Evolutionary conservation across 2,797 vertebrate genomes (phyloP).

Genomic region (Phrynocephalus forsythii): DNA sequence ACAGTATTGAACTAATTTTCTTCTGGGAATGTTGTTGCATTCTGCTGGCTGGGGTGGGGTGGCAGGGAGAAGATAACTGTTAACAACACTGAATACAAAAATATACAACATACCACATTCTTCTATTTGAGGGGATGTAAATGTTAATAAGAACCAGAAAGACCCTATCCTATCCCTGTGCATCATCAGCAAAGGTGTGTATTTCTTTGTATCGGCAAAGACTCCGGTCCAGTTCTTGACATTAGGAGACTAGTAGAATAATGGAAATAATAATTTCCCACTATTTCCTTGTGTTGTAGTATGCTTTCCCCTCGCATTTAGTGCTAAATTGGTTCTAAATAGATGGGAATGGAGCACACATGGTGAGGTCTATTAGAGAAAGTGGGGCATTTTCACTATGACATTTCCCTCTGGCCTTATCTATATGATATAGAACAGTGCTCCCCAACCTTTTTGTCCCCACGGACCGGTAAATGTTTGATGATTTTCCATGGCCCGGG

Average conservation of each 20-base stretch:
- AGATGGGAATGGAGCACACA: not conserved
- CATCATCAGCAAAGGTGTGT: not conserved
- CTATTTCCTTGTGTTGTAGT: not conserved
- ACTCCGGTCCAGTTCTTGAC: constrained; percentile 2
- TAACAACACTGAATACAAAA: not conserved
- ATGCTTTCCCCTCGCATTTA: not conserved
- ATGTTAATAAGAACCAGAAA: not conserved
- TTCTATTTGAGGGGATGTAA: not conserved
- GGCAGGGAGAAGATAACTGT: not conserved
- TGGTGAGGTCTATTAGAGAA: not conserved
- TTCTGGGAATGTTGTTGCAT: constrained; percentile 35
- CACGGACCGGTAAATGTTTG: too few relatives aligned
- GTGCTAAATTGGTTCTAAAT: not conserved
- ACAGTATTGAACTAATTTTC: constrained; percentile 57
- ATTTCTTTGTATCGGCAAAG: not conserved
- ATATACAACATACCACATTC: not conserved
- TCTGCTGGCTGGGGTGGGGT: not conserved
- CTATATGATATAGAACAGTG: too few relatives aligned
- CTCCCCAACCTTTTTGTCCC: too few relatives aligned
- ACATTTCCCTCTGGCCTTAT: too few relatives aligned
- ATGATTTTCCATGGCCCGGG: too few relatives aligned
- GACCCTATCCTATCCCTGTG: not conserved
- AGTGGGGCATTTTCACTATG: not conserved
- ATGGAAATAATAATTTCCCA: not conserved
- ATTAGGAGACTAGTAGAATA: not conserved